Evolutionary conservation across 2,888 invertebrate genomes (phyloP), one percentile per base, ranked within the genome.

Genomic region (Chirona hameri): DNA sequence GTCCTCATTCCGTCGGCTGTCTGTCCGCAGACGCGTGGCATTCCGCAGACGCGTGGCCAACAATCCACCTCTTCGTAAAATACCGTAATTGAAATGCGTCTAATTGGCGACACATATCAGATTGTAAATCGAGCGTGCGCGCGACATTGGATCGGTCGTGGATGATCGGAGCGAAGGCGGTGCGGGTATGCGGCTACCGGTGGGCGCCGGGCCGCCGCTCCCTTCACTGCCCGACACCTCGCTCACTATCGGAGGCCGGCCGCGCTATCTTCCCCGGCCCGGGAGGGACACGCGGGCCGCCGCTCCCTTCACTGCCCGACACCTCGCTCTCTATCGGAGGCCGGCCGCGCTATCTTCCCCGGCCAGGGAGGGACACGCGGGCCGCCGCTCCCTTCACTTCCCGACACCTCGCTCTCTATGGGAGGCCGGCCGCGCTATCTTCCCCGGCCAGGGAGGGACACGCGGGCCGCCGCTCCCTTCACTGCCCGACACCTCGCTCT

Each of bases 11-110:
- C n/a, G n/a, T n/a, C n/a, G n/a, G n/a, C n/a, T n/a, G n/a, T n/a
- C n/a, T n/a, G n/a, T n/a, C 76, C 76, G 39, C 0, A 2, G 76
- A 46, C 76, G 76, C 76, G 76, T 76, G 76, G 76, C 39, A n/a
- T n/a, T n/a, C 76, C 76, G 39, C 0, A 2, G 76, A 46, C 76
- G 76, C 76, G 76, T 76, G 76, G 76, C 39, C 46, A 76, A 39
- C 39, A 27, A 24, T 46, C 10, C 76, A 24, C 24, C 72, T 31
- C 72, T 24, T 46, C 18, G 39, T 76, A 10, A 76, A 39, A 76
- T 76, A 76, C 76, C 46, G 76, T 76, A 76, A 76, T 76, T 76
- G 76, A 76, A 76, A 76, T 76, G 76, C 18, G 76, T 31, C 76
- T 76, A 76, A 76, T 76, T 76, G 76, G 76, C 76, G 76, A 76